Evolutionary conservation across 2,888 invertebrate genomes (phyloP), one percentile per base, ranked within the genome.

Genomic region (Drosophila anomelani): DNA sequence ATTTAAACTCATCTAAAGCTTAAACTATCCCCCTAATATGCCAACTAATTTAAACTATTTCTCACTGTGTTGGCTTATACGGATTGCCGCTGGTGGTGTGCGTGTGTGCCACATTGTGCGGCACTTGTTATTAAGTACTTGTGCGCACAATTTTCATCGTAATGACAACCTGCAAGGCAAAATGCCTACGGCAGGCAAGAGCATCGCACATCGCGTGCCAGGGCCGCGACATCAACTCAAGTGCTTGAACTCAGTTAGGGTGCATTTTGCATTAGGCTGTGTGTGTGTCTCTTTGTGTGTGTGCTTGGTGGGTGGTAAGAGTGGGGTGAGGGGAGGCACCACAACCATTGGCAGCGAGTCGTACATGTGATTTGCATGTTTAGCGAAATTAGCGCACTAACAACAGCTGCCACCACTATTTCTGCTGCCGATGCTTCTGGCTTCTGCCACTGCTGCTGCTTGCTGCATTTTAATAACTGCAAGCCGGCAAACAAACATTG

Each of bases 41-140:
- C 20, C 12, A n/a, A 32, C 6, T 32, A 23, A 23, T 10, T 51
- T 26, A 0, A 3, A 12, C 34, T 38, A 12, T 54, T 54, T 44
- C 15, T 29, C 8, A 4, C 63, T 13, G 44, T 64, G 44, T 5
- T 20, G 5, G 10, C 32, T n/a, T 12, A 46, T 12, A 23, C 46
- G 49, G 23, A 9, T 17, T 41, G 61, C 51, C 59, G 47, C 34
- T 17, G 51, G n/a, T 26, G 55, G 61, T 62, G 62, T 56, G 62
- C 46, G 77, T 75, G 59, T 75, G 78, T 71, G 85, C 77, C 79
- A 80, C 88, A 84, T 84, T 87, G 84, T 87, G 80, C 73, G 87
- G 85, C 88, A 86, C 88, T 85, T 86, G 87, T 86, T 86, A 88
- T 86, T 85, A 85, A 85, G 85, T 85, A 85, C 86, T 85, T 78